Conservation (phyloP, 2,797 vertebrate species). For the Hylomyscus alleni region DNA sequence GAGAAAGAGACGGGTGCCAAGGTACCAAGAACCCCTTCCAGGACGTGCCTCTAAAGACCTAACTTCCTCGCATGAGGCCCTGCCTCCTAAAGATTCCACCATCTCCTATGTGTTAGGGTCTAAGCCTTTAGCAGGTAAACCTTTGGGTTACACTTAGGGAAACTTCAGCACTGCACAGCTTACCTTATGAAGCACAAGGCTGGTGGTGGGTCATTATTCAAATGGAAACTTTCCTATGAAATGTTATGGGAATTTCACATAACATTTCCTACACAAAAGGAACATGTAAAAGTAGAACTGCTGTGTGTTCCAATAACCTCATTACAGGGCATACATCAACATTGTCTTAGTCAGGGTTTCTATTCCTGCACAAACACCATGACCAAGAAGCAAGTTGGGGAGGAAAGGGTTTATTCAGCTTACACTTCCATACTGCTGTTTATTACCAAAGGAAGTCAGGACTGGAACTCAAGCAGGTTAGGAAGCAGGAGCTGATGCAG, state of each 20-base stretch:
- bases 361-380: too few species aligned
- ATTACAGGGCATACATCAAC: not conserved
- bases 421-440: too few species aligned
- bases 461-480: too few species aligned
- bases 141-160: not conserved
- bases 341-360: too few species aligned
- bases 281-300: constrained; percentile 30
- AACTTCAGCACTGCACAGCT: not conserved
- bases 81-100: not conserved
- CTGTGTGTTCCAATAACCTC: not conserved
- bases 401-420: too few species aligned
- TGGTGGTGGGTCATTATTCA: not conserved
- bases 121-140: not conserved
- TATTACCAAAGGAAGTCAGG: too few species aligned
- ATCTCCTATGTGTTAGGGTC: not conserved
- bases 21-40: too few species aligned
- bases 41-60: not conserved
- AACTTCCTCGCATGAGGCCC: not conserved
- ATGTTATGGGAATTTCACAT: not conserved
- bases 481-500: too few species aligned
- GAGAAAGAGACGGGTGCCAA: not conserved
- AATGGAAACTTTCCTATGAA: not conserved
- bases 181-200: not conserved
- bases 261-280: not conserved
- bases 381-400: too few species aligned